These are phyloP conservation scores for Mormyrus hasselquistii DNA, from an alignment of 2,797 vertebrate species.

Conservation along the genomic window DNA sequence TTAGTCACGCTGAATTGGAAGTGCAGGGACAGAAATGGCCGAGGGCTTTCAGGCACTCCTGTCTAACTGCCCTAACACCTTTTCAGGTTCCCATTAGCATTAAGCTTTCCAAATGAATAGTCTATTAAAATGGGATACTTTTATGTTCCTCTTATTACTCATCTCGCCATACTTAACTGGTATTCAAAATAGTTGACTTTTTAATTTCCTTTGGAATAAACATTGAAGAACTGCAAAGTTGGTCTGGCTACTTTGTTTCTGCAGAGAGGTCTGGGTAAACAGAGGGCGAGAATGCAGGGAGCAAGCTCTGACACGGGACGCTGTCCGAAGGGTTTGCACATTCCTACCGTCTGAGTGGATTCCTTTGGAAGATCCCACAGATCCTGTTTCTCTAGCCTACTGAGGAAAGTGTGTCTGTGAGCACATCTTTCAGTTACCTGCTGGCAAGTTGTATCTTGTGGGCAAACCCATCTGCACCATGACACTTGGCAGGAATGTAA, in stretches of 20 bases:
- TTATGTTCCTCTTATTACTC: background rate
- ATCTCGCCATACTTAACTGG: background rate
- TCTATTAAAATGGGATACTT: background rate
- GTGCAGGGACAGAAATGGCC: background rate
- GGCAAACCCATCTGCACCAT: background rate
- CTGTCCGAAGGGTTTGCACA: conserved; percentile 52
- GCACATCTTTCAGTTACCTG: conserved; percentile 53
- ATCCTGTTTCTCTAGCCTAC: conserved; percentile 58
- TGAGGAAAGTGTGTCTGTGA: conserved; percentile 3
- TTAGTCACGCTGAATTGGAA: background rate
- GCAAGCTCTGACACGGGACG: conserved; percentile 56
- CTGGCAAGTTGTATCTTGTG: conserved; percentile 64
- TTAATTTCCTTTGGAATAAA: background rate
- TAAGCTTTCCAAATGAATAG: background rate
- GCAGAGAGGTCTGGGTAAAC: background rate
- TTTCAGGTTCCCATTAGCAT: background rate
- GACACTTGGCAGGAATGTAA: conserved; percentile 8
- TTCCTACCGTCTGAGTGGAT: conserved; percentile 71
- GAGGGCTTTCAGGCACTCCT: background rate
- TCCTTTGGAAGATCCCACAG: conserved; percentile 63
- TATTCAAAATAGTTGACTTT: background rate
- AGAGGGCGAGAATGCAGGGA: conserved; percentile 44
- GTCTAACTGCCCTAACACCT: background rate
- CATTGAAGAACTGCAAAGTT: background rate
- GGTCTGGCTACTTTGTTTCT: background rate